These are phyloP conservation scores for Phytoseiulus persimilis DNA, from an alignment of 2,888 invertebrate genomes.

Conservation along the genomic window DNA sequence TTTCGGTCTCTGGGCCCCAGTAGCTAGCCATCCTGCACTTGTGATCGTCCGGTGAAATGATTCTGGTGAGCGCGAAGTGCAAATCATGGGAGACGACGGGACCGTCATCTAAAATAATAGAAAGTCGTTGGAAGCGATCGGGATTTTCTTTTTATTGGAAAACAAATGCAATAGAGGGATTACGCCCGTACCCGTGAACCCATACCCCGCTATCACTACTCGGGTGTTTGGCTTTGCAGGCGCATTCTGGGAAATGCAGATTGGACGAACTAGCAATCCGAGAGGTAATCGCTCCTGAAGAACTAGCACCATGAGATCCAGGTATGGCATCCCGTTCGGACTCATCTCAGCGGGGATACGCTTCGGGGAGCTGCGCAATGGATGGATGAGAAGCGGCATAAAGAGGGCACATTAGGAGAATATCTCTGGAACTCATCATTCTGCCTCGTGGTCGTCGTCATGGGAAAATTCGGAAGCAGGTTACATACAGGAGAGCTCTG, in stretches of 20 bases:
- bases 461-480: background rate
- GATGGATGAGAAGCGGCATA: background rate
- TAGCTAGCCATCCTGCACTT: background rate
- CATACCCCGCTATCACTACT: background rate
- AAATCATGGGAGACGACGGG: background rate
- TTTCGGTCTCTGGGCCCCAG: background rate
- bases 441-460: too few species aligned
- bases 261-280: background rate
- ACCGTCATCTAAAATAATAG: background rate
- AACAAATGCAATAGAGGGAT: background rate
- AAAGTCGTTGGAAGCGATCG: background rate
- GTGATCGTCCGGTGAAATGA: background rate
- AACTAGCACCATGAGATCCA: background rate
- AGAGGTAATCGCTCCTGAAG: background rate
- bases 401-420: background rate
- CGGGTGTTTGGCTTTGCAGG: background rate
- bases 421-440: background rate
- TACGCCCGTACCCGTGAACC: background rate
- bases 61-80: background rate
- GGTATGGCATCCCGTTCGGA: background rate
- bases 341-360: background rate
- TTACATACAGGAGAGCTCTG: background rate
- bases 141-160: too few species aligned
- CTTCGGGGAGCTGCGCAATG: background rate
- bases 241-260: background rate